Conservation (phyloP, 2,113 vertebrate genomes). For the Gasterosteus nipponicus region DNA sequence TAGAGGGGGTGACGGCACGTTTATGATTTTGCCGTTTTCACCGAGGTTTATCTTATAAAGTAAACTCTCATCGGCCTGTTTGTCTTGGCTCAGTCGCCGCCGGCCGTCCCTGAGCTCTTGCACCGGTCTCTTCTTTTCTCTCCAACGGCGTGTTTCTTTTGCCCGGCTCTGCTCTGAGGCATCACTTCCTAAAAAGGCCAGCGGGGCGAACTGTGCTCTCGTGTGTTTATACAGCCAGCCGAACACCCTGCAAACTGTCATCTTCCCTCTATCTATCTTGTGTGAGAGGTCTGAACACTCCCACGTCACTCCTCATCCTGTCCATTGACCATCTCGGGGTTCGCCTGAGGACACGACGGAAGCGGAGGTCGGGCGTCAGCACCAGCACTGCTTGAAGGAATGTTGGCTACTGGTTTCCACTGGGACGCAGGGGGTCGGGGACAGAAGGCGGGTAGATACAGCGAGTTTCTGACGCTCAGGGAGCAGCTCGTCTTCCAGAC, state of each 20-base stretch:
- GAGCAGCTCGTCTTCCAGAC: constrained; percentile 23
- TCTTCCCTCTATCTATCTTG: constrained; percentile 43
- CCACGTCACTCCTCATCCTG: constrained; percentile 18
- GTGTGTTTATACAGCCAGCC: constrained; percentile 64
- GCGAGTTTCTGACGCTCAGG: constrained; percentile 22
- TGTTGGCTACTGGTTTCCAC: constrained; percentile 50
- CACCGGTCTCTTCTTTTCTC: constrained; percentile 15
- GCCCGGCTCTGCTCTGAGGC: constrained; percentile 34
- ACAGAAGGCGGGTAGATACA: constrained; percentile 39
- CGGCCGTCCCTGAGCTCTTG: constrained; percentile 22
- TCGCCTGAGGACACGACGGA: constrained; percentile 52
- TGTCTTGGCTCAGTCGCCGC: constrained; percentile 30
- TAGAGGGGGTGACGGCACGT: constrained; percentile 1
- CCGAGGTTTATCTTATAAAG: constrained; percentile 8
- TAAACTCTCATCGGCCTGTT: constrained; percentile 35
- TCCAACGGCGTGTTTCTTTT: background rate
- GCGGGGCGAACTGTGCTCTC: constrained; percentile 49
- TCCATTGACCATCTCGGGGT: constrained; percentile 36
- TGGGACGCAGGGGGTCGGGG: constrained; percentile 34
- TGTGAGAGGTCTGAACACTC: constrained; percentile 19
- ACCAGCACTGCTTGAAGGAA: constrained; percentile 30
- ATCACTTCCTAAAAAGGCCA: constrained; percentile 77
- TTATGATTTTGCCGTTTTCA: constrained; percentile 26
- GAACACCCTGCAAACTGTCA: constrained; percentile 45
- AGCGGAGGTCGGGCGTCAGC: constrained; percentile 26